Evolutionary conservation across 2,797 vertebrate species (phyloP).

Genomic region (Anguilla marmorata): DNA sequence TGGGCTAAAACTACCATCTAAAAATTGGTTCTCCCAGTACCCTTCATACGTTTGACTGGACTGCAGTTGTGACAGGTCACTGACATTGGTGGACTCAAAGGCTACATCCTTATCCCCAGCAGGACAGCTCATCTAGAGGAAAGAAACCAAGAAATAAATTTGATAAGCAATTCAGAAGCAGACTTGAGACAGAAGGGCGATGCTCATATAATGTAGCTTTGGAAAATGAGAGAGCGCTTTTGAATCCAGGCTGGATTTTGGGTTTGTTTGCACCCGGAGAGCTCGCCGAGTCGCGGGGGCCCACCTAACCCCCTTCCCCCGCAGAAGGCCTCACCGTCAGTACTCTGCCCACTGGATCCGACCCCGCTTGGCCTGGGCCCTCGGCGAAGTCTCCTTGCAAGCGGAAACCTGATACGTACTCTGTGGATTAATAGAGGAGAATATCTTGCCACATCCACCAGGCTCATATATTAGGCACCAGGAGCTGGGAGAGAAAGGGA

Average conservation of each 20-base stretch:
- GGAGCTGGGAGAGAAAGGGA: background rate
- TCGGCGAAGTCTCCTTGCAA: background rate
- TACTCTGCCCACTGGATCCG: background rate
- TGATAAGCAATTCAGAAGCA: background rate
- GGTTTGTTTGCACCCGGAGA: background rate
- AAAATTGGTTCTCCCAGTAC: background rate
- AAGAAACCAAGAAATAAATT: background rate
- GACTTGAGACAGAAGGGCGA: background rate
- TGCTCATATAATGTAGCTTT: background rate
- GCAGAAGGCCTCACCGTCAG: background rate
- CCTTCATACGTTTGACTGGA: background rate
- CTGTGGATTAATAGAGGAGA: conserved; percentile 7
- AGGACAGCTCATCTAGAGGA: background rate
- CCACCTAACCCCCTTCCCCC: conserved; percentile 5
- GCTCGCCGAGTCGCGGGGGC: background rate
- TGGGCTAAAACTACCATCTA: background rate
- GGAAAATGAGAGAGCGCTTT: background rate
- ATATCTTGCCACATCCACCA: background rate
- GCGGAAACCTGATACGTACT: conserved; percentile 2
- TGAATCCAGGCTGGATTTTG: background rate
- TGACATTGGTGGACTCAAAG: background rate
- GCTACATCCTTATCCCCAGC: background rate
- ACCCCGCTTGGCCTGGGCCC: background rate
- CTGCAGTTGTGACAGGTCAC: background rate
- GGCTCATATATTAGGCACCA: background rate